Evolutionary conservation across 2,888 invertebrate species (phyloP).

Genomic region (Labia minor): DNA sequence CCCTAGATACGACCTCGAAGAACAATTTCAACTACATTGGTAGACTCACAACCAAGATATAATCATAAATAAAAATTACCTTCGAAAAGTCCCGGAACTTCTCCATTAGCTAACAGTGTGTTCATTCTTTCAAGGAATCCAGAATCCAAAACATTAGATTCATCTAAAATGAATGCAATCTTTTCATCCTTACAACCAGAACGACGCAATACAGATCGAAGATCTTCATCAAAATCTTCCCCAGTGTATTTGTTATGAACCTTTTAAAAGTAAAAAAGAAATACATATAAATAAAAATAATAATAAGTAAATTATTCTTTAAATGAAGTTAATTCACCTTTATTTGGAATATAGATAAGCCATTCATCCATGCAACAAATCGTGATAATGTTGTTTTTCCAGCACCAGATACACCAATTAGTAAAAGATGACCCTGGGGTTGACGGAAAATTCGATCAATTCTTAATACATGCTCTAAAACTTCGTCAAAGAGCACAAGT

Average conservation of each 20-base stretch:
- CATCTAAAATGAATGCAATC: conserved; percentile 97
- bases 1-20: no score
- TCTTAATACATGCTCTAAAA: conserved; percentile 95
- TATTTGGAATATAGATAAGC: conserved; percentile 96
- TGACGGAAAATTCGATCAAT: conserved; percentile 99
- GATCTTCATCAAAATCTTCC: conserved; percentile 97
- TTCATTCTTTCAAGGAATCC: conserved; percentile 99
- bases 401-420: conserved; percentile 97
- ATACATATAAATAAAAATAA: not conserved
- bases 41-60: no score
- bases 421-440: conserved; percentile 92
- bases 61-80: no score
- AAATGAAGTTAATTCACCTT: conserved; percentile 52
- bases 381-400: conserved; percentile 98
- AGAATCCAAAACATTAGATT: conserved; percentile 96
- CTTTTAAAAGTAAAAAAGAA: conserved; percentile 37
- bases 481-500: conserved; percentile 95
- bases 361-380: conserved; percentile 99
- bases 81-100: conserved; percentile 88
- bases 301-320: not conserved
- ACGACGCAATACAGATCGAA: conserved; percentile 74
- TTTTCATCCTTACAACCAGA: conserved; percentile 94
- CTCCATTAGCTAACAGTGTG: conserved; percentile 95
- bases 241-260: conserved; percentile 98
- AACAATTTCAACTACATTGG: no score